Percentiles rank a stretch among this genome's conserved stretches.
phyloP scores from a whole-genome alignment of 2,888 invertebrate genomes.

The Opisthograptis luteolata region DNA sequence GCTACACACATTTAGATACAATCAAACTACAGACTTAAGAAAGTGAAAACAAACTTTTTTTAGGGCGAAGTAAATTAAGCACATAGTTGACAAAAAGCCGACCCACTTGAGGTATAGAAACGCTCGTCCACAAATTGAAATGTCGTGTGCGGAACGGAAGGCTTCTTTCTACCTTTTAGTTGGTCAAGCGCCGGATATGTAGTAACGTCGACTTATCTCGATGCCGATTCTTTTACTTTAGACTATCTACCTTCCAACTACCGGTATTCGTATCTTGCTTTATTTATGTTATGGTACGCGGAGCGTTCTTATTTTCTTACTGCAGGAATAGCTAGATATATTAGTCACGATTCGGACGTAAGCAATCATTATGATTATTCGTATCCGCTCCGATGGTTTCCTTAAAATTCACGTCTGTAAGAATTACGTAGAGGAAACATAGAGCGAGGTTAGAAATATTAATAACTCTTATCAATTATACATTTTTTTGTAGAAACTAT shows the following conservation, averaged over 20 bases:
- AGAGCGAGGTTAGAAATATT: conserved; percentile 23
- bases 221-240: conserved; percentile 42
- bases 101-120: conserved; percentile 45
- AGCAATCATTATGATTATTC: conserved; percentile 39
- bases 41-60: conserved; percentile 51
- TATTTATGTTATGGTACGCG: not conserved
- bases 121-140: conserved; percentile 65
- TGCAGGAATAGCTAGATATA: conserved; percentile 36
- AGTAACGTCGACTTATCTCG: conserved; percentile 55
- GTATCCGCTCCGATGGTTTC: conserved; percentile 30
- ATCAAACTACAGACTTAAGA: conserved; percentile 30
- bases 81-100: conserved; percentile 72
- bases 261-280: conserved; percentile 2
- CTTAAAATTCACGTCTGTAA: conserved; percentile 7
- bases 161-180: conserved; percentile 66
- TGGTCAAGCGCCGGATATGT: conserved; percentile 75
- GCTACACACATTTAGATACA: conserved; percentile 20
- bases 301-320: conserved; percentile 48
- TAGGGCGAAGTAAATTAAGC: conserved; percentile 70
- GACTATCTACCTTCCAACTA: not conserved
- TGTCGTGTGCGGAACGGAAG: conserved; percentile 79
- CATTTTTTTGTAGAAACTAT: conserved; percentile 42
- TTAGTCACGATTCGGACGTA: conserved; percentile 55
- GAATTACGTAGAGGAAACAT: not conserved
- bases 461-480: conserved; percentile 33